Percentiles rank a stretch among this genome's conserved stretches.
Evolutionary conservation across 2,113 vertebrate genomes (phyloP).

Genomic region (Rousettus leschenaultii): DNA sequence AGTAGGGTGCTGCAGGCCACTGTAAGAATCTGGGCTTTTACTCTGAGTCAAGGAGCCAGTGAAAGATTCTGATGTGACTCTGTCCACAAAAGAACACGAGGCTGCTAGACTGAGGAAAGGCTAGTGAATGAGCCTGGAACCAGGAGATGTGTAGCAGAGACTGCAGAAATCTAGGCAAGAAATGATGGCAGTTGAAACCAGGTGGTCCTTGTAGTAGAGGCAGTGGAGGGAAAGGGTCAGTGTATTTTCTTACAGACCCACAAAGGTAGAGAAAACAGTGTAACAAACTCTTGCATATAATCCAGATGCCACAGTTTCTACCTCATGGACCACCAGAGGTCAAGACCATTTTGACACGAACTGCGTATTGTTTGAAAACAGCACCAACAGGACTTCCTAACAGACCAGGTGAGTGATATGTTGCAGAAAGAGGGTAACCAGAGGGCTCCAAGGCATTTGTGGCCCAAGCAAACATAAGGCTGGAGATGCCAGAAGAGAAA

Average conservation of each 20-base stretch:
- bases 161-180: background rate
- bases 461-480: background rate
- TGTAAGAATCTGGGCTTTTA: background rate
- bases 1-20: background rate
- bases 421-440: background rate
- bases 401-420: background rate
- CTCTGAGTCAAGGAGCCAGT: background rate
- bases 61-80: background rate
- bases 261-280: background rate
- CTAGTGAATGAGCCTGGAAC: too few species aligned
- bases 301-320: background rate
- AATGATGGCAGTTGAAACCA: background rate
- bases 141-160: background rate
- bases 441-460: background rate
- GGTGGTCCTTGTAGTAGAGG: background rate
- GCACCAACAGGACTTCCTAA: background rate
- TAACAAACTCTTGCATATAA: background rate
- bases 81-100: background rate
- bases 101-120: background rate
- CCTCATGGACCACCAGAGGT: too few species aligned
- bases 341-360: background rate
- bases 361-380: background rate
- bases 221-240: background rate
- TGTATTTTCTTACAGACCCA: background rate
- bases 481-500: background rate